Conservation (phyloP, 2,797 vertebrate species). For the Merluccius polli region DNA sequence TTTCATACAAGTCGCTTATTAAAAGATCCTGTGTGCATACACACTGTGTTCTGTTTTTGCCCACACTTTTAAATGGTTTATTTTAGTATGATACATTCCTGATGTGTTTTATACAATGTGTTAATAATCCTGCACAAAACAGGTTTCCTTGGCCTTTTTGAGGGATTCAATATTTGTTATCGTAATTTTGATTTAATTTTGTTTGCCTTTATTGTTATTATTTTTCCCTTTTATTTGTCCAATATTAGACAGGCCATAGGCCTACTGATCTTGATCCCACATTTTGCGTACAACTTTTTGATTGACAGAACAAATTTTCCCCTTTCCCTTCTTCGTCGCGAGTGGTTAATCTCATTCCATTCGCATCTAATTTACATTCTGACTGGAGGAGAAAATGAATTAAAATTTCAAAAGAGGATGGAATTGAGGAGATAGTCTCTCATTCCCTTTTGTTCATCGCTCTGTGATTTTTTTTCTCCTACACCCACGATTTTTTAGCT, state of each 20-base stretch:
- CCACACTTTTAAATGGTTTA: too few relatives aligned
- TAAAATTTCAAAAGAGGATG: background rate
- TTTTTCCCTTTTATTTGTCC: background rate
- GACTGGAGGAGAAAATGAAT: constrained; percentile 3
- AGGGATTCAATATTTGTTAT: background rate
- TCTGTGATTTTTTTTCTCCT: background rate
- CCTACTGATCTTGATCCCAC: too few relatives aligned
- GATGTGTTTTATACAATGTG: too few relatives aligned
- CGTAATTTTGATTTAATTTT: background rate
- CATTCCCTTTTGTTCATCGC: background rate
- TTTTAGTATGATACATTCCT: too few relatives aligned
- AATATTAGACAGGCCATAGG: background rate
- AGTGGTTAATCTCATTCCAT: background rate
- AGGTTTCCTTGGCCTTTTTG: background rate
- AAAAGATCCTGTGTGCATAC: too few relatives aligned
- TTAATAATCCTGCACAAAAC: too few relatives aligned
- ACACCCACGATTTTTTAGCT: background rate
- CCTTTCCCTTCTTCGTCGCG: background rate
- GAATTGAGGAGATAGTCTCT: background rate
- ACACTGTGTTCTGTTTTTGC: too few relatives aligned
- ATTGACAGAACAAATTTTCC: constrained; percentile 11
- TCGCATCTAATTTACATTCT: constrained; percentile 4
- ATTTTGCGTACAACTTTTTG: background rate
- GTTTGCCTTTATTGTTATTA: background rate
- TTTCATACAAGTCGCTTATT: too few relatives aligned